These are phyloP conservation scores for Artibeus lituratus DNA, from an alignment of 2,797 vertebrate genomes.

Conservation along the genomic window DNA sequence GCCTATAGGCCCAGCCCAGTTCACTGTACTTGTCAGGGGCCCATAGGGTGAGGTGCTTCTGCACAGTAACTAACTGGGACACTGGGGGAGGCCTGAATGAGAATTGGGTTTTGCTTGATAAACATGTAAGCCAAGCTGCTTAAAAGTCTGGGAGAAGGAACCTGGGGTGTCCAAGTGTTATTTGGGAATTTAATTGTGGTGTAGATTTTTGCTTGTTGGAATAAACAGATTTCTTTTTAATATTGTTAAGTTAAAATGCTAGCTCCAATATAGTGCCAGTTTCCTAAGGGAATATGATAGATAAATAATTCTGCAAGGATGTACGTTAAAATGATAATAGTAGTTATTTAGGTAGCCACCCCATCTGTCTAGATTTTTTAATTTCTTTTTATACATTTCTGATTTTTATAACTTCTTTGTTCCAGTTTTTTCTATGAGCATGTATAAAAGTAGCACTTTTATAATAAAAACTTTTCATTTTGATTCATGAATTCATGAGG, in stretches of 20 bases:
- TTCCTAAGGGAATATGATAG: background rate
- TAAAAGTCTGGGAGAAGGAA: background rate
- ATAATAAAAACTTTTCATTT: background rate
- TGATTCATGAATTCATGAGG: background rate
- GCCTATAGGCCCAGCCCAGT: no score
- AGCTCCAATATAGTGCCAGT: background rate
- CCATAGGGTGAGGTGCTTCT: fast-evolving
- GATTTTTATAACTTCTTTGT: background rate
- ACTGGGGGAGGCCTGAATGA: background rate
- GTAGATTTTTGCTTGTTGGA: background rate
- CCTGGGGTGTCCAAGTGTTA: background rate
- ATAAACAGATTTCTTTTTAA: background rate
- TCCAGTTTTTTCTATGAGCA: background rate
- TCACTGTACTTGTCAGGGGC: no score
- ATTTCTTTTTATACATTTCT: background rate
- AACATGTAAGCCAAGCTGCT: background rate
- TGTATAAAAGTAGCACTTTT: background rate
- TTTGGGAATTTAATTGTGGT: background rate
- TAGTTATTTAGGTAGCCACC: background rate
- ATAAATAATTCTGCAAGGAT: background rate
- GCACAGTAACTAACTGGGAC: background rate
- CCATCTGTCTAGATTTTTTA: background rate
- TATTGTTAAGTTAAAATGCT: background rate
- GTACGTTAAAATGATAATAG: background rate
- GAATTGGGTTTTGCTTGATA: background rate